A percentile compares a stretch with the other conserved stretches of the same genome.
phyloP scores from a whole-genome alignment of 2,113 vertebrate species.

The Tragelaphus strepsiceros region DNA sequence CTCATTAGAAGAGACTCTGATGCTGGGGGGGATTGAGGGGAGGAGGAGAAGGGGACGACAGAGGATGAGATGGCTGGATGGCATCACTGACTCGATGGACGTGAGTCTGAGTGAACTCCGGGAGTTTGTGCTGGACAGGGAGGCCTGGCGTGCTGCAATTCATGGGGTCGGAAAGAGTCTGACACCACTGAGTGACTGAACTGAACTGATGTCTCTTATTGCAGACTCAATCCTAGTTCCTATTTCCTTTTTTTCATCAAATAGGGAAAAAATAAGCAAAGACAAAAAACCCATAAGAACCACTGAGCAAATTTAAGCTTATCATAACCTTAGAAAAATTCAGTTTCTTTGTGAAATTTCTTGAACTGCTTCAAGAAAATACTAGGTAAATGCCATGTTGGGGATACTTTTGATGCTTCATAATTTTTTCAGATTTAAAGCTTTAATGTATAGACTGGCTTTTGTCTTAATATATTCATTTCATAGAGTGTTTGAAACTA shows the following conservation, averaged over 20 bases:
- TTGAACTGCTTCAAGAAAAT: background rate
- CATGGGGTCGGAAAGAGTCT: no score
- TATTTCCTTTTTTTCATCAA: background rate
- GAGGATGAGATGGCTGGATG: no score
- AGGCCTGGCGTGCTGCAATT: no score
- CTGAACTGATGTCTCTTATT: background rate
- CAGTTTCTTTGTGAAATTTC: constrained; percentile 16
- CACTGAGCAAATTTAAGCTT: background rate
- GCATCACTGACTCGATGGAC: no score
- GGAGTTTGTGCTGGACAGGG: no score
- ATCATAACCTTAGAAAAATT: background rate
- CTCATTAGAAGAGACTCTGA: no score
- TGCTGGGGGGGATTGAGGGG: no score
- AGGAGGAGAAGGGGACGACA: no score
- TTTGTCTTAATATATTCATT: constrained; percentile 14
- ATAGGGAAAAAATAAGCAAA: background rate
- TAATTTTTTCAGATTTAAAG: background rate
- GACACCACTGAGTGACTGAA: no score
- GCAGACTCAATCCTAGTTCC: background rate
- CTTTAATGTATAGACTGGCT: background rate
- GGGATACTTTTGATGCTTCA: background rate
- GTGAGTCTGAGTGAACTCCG: no score
- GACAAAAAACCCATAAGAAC: background rate
- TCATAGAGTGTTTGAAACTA: constrained; percentile 6
- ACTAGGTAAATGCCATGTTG: background rate